Evolutionary conservation across 2,113 vertebrate genomes (phyloP).

Genomic region (Trichechus manatus): DNA sequence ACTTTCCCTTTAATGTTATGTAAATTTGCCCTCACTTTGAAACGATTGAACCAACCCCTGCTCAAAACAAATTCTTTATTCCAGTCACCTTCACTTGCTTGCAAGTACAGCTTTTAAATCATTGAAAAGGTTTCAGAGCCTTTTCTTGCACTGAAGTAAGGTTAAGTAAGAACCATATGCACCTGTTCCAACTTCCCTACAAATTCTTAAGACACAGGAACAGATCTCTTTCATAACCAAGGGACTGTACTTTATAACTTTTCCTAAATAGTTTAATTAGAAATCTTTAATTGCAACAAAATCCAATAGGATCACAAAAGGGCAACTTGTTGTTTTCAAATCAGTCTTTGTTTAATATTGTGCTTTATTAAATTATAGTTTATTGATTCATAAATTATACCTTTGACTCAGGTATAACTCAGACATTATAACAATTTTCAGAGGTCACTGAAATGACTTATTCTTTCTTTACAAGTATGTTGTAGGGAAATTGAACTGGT

Average conservation of each 20-base stretch:
- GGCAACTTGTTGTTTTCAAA: conserved; percentile 14
- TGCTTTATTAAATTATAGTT: conserved; percentile 40
- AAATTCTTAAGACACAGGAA: too few species aligned
- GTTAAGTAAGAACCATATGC: too few species aligned
- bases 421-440: conserved; percentile 40
- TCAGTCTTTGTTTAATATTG: conserved; percentile 20
- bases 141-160: too few species aligned
- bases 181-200: too few species aligned
- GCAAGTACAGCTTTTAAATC: too few species aligned
- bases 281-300: conserved; percentile 51
- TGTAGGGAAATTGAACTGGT: conserved; percentile 2
- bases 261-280: conserved; percentile 26
- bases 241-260: neutral
- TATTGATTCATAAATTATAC: conserved; percentile 13
- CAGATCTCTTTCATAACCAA: too few species aligned
- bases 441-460: neutral
- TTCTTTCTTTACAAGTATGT: conserved; percentile 42
- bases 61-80: too few species aligned
- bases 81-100: too few species aligned
- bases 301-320: neutral
- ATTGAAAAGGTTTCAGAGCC: too few species aligned
- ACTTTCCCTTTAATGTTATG: too few species aligned
- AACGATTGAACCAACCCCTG: too few species aligned
- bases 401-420: conserved; percentile 6
- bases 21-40: too few species aligned